phyloP scores from a whole-genome alignment of 2,113 vertebrate genomes.

The Xyliphius kryptos region DNA sequence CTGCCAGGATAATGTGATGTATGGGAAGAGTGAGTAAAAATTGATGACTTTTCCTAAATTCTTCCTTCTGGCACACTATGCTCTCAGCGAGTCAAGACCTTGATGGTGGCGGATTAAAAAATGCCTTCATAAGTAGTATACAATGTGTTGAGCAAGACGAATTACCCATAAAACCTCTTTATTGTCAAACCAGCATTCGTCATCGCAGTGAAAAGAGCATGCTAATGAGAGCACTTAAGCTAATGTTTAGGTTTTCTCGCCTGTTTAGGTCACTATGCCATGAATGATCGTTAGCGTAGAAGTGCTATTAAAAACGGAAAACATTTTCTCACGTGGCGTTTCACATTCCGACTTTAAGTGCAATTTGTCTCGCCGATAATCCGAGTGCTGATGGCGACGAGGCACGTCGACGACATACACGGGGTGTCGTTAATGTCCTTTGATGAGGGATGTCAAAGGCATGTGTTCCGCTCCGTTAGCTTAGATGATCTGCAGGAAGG shows the following conservation, averaged over 20 bases:
- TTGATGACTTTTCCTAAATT: slow-evolving; percentile 35
- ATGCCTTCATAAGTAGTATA: slow-evolving; percentile 52
- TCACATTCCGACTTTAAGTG: slow-evolving; percentile 50
- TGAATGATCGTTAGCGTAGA: slow-evolving; percentile 52
- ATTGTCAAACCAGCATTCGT: slow-evolving; percentile 49
- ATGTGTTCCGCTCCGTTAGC: slow-evolving; percentile 38
- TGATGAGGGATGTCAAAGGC: slow-evolving; percentile 32
- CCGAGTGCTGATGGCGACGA: slow-evolving; percentile 46
- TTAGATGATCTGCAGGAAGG: slow-evolving; percentile 24
- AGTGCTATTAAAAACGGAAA: slow-evolving; percentile 57
- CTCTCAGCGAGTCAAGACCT: slow-evolving; percentile 47
- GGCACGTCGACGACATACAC: slow-evolving; percentile 41
- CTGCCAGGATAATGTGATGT: slow-evolving; percentile 38
- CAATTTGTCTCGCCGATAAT: slow-evolving; percentile 59
- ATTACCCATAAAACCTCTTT: slow-evolving; percentile 57
- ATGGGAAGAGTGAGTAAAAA: slow-evolving; percentile 24
- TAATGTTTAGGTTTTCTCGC: slow-evolving; percentile 61
- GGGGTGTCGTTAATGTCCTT: slow-evolving; percentile 54
- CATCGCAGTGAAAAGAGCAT: slow-evolving; percentile 45
- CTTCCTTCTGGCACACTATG: slow-evolving; percentile 25
- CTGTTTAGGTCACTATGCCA: slow-evolving; percentile 52
- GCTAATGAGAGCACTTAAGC: slow-evolving; percentile 53
- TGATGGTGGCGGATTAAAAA: slow-evolving; percentile 32
- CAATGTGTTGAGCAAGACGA: slow-evolving; percentile 56
- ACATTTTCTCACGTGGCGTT: slow-evolving; percentile 30